Evolutionary conservation across 37 sponge, comb jelly and placozoan species (phyloP).

Genomic region (Chondrilla cf. caribensis): DNA sequence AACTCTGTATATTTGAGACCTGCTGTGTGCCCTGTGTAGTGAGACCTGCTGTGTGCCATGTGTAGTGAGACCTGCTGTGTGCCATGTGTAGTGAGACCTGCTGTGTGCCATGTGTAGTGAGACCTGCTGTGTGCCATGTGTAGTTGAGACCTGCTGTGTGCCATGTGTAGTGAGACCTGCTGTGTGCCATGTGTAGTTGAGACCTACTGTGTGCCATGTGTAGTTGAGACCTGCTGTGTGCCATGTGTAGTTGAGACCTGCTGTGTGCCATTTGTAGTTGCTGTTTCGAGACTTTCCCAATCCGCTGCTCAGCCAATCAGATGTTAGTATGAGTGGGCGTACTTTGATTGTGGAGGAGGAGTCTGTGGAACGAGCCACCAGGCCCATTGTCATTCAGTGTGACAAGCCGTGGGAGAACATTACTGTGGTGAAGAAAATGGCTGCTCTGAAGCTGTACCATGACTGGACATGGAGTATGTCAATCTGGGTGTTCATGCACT

Average conservation of each 20-base stretch:
- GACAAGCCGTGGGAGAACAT: slow-evolving; percentile 63
- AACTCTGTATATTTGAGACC: neutral
- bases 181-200: too few relatives aligned
- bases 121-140: too few relatives aligned
- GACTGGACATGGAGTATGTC: slow-evolving; percentile 35
- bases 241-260: too few relatives aligned
- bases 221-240: too few relatives aligned
- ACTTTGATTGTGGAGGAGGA: slow-evolving; percentile 80
- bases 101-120: too few relatives aligned
- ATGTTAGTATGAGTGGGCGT: slow-evolving; percentile 51
- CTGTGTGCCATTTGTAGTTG: slow-evolving; percentile 33
- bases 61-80: too few relatives aligned
- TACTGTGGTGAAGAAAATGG: slow-evolving; percentile 53
- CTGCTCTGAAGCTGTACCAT: slow-evolving; percentile 86
- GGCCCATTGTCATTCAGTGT: neutral
- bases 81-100: too few relatives aligned
- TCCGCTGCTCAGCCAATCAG: slow-evolving; percentile 39
- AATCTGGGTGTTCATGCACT: neutral
- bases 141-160: too few relatives aligned
- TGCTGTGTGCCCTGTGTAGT: too few relatives aligned
- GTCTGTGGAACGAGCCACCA: slow-evolving; percentile 51
- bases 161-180: too few relatives aligned
- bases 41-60: too few relatives aligned
- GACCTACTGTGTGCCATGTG: too few relatives aligned
- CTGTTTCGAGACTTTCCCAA: slow-evolving; percentile 78